These are phyloP conservation scores for Caenorhabditis inopinata DNA, from an alignment of 1,140 invertebrate species.

Conservation along the genomic window DNA sequence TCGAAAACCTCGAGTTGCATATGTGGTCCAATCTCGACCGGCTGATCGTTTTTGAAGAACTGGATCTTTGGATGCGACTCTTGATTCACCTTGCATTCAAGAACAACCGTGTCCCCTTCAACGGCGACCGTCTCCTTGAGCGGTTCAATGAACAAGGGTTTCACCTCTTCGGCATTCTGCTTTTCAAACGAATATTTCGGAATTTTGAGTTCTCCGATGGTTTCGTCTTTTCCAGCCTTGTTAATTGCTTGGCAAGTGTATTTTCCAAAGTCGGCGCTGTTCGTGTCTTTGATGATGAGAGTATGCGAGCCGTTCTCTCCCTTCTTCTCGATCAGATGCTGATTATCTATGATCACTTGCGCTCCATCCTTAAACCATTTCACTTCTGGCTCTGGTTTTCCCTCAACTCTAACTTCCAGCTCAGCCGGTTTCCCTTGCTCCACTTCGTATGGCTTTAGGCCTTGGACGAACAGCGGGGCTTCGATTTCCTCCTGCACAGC, in stretches of 20 bases:
- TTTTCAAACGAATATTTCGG: slow-evolving; percentile 54
- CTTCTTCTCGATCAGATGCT: slow-evolving; percentile 48
- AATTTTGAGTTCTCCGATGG: slow-evolving; percentile 57
- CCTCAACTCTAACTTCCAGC: slow-evolving; percentile 77
- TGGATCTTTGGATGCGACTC: slow-evolving; percentile 62
- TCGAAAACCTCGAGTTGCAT: slow-evolving; percentile 51
- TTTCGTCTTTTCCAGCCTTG: slow-evolving; percentile 54
- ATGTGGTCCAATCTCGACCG: slow-evolving; percentile 52
- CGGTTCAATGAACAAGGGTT: slow-evolving; percentile 58
- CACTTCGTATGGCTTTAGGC: slow-evolving; percentile 65
- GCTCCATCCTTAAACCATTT: slow-evolving; percentile 47
- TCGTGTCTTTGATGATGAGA: slow-evolving; percentile 46
- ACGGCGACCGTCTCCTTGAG: slow-evolving; percentile 54
- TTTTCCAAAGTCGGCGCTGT: slow-evolving; percentile 38
- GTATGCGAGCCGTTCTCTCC: slow-evolving; percentile 41
- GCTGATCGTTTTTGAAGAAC: slow-evolving; percentile 56
- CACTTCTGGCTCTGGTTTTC: slow-evolving; percentile 75
- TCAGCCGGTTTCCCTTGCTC: slow-evolving; percentile 69
- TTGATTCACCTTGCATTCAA: slow-evolving; percentile 57
- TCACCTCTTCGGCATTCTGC: slow-evolving; percentile 48
- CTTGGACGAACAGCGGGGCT: slow-evolving; percentile 46
- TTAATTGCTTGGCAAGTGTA: slow-evolving; percentile 56
- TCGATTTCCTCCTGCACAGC: slow-evolving; percentile 66
- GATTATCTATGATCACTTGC: slow-evolving; percentile 41
- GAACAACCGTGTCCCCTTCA: slow-evolving; percentile 57